Percentiles rank a stretch among this genome's conserved stretches.
Evolutionary conservation across 1,140 invertebrate genomes (phyloP).

Genomic region (Scaptomyza hsui): DNA sequence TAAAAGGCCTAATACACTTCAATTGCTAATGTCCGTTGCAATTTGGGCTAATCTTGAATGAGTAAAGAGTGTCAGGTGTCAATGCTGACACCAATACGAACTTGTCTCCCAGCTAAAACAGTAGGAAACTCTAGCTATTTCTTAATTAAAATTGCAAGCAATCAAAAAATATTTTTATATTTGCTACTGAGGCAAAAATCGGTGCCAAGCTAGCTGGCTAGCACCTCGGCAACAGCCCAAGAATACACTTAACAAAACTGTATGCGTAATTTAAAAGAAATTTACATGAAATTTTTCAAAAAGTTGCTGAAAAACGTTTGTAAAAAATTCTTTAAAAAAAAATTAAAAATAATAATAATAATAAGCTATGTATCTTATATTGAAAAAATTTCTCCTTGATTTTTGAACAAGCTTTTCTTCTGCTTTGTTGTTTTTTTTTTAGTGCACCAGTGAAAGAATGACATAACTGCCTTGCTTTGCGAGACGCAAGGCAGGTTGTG

Average conservation of each 20-base stretch:
- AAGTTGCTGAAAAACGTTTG: not conserved
- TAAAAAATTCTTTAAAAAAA: too few relatives aligned
- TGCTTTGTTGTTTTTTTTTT: too few relatives aligned
- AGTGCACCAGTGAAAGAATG: conserved; percentile 40
- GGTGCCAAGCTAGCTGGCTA: conserved; percentile 35
- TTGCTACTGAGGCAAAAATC: conserved; percentile 50
- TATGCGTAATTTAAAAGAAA: too few relatives aligned
- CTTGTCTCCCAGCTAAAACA: conserved; percentile 5
- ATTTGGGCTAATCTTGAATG: conserved; percentile 60
- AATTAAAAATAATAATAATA: too few relatives aligned
- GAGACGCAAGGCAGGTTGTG: conserved; percentile 7
- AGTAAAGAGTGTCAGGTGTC: conserved; percentile 40
- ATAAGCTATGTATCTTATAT: too few relatives aligned
- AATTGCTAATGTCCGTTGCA: conserved; percentile 9
- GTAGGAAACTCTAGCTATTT: conserved; percentile 30
- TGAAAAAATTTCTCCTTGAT: not conserved
- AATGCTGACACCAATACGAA: conserved; percentile 67
- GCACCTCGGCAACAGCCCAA: conserved; percentile 24
- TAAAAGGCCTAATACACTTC: not conserved
- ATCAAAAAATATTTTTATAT: conserved; percentile 50
- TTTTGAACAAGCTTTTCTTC: too few relatives aligned
- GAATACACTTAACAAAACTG: conserved; percentile 12
- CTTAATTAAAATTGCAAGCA: conserved; percentile 71
- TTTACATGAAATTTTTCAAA: too few relatives aligned
- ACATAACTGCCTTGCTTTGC: conserved; percentile 58